These are phyloP conservation scores for Apeira syringaria DNA, from an alignment of 2,888 invertebrate genomes.

Conservation along the genomic window DNA sequence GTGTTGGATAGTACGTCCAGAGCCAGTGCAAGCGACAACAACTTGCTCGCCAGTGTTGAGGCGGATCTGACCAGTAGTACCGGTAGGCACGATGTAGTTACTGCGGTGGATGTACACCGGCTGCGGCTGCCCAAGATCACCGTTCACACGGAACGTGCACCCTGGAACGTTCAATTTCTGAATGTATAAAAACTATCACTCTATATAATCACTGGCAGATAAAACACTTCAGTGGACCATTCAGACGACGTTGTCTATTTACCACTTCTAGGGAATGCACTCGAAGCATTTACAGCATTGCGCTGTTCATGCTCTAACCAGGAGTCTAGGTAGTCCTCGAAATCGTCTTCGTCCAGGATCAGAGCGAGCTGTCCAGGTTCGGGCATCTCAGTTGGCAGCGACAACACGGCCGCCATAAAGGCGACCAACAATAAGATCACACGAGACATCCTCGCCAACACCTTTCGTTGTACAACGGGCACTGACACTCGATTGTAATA, in stretches of 20 bases:
- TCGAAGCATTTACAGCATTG: conserved; percentile 45
- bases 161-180: conserved; percentile 36
- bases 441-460: conserved; percentile 27
- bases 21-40: conserved; percentile 59
- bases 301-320: conserved; percentile 62
- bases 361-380: conserved; percentile 64
- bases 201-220: too few relatives aligned
- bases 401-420: conserved; percentile 37
- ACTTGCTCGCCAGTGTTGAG: conserved; percentile 58
- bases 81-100: conserved; percentile 51
- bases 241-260: conserved; percentile 24
- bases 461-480: conserved; percentile 3
- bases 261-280: conserved; percentile 45
- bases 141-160: conserved; percentile 71
- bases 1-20: conserved; percentile 54
- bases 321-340: conserved; percentile 71
- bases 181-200: not conserved
- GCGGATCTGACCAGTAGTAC: conserved; percentile 56
- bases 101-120: conserved; percentile 80
- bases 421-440: conserved; percentile 37
- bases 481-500: too few relatives aligned
- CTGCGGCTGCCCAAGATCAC: conserved; percentile 82
- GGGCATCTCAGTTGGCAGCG: conserved; percentile 46
- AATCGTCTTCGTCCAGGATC: conserved; percentile 67
- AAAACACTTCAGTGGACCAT: not conserved